Conservation (phyloP, 1,140 invertebrate genomes). For the Papilio glaucus region DNA sequence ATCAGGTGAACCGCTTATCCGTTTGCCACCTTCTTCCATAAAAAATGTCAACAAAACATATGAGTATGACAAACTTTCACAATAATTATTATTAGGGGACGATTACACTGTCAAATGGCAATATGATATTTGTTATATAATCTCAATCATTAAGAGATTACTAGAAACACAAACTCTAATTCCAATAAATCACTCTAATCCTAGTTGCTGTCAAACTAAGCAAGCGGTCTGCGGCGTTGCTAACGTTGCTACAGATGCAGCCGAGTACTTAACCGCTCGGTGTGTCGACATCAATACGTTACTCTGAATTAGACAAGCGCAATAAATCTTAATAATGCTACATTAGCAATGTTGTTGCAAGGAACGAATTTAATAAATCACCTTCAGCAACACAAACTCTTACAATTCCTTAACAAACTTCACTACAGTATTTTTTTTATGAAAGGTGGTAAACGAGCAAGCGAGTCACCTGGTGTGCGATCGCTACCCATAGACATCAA, state of each 20-base stretch:
- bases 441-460: too few relatives aligned
- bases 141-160: constrained; percentile 42
- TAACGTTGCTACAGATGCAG: neutral
- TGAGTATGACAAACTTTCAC: neutral
- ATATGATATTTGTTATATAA: constrained; percentile 43
- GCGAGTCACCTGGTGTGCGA: too few relatives aligned
- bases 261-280: neutral
- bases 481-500: too few relatives aligned
- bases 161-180: constrained; percentile 46
- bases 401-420: neutral
- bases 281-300: constrained; percentile 22
- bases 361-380: constrained; percentile 22
- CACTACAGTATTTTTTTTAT: neutral
- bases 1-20: too few relatives aligned
- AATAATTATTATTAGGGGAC: neutral
- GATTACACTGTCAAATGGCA: neutral
- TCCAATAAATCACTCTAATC: constrained; percentile 47
- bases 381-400: neutral
- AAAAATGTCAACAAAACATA: too few relatives aligned
- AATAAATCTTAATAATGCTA: constrained; percentile 9
- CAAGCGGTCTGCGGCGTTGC: constrained; percentile 47
- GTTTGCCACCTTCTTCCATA: too few relatives aligned
- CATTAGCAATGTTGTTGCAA: neutral
- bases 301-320: neutral
- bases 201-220: constrained; percentile 44